A percentile compares a stretch with the other conserved stretches of the same genome.
phyloP scores from a whole-genome alignment of 2,113 vertebrate genomes.

The Zeus faber region DNA sequence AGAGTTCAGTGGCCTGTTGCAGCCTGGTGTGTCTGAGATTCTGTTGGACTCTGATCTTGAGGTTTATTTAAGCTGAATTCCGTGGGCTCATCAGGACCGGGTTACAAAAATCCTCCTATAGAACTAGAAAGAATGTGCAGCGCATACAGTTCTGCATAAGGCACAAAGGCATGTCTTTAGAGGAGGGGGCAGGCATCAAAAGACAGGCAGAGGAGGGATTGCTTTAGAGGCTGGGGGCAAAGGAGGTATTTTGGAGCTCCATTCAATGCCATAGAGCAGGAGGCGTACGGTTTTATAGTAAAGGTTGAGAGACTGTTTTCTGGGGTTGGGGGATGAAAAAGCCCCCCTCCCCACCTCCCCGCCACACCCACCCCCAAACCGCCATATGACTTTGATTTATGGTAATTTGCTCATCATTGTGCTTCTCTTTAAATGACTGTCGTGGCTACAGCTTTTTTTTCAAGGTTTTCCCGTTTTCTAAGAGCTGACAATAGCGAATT shows the following conservation, averaged over 20 bases:
- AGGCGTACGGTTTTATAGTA: constrained; percentile 40
- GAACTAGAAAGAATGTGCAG: constrained; percentile 77
- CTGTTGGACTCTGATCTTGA: constrained; percentile 68
- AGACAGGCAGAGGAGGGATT: constrained; percentile 72
- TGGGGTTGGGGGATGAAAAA: constrained; percentile 40
- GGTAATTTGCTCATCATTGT: neutral
- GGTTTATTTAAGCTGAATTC: constrained; percentile 79
- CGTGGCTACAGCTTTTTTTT: neutral
- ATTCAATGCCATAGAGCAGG: constrained; percentile 42
- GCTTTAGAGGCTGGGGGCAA: constrained; percentile 70
- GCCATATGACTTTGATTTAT: neutral
- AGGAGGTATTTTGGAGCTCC: constrained; percentile 66
- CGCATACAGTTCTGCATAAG: constrained; percentile 74
- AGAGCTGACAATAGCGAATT: neutral
- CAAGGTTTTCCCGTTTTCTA: neutral
- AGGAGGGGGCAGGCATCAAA: constrained; percentile 73
- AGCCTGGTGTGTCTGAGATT: constrained; percentile 60
- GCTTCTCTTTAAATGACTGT: neutral
- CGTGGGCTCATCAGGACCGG: constrained; percentile 71
- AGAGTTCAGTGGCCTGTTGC: constrained; percentile 54
- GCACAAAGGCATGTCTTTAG: constrained; percentile 77
- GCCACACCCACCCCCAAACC: no score
- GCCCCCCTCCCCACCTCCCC: no score
- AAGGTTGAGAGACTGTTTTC: constrained; percentile 39
- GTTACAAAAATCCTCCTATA: constrained; percentile 76